A percentile compares a stretch with the other conserved stretches of the same genome.
Evolutionary conservation across 2,113 vertebrate genomes (phyloP).

Genomic region (Osmerus mordax): DNA sequence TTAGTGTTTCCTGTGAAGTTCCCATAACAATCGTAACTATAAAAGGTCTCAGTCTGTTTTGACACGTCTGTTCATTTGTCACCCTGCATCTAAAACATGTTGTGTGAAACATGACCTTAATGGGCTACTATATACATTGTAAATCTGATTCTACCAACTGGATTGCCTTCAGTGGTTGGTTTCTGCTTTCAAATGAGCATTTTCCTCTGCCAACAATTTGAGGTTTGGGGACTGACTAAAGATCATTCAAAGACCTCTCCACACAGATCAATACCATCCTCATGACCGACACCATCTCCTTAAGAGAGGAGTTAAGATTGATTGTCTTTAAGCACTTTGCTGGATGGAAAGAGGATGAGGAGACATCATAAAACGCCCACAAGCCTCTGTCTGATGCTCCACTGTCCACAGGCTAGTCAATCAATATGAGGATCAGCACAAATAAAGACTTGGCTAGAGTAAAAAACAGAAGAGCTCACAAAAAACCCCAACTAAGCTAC

Average conservation of each 20-base stretch:
- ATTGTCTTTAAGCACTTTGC: slow-evolving; percentile 70
- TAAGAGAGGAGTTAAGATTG: slow-evolving; percentile 65
- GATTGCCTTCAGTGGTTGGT: too few species aligned
- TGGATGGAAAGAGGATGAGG: slow-evolving; percentile 68
- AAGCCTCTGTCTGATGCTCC: slow-evolving; percentile 56
- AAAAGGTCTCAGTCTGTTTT: neutral
- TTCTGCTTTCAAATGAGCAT: slow-evolving; percentile 43
- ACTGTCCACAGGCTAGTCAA: slow-evolving; percentile 44
- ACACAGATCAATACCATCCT: slow-evolving; percentile 62
- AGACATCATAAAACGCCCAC: slow-evolving; percentile 68
- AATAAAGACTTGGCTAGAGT: neutral
- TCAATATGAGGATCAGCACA: slow-evolving; percentile 45
- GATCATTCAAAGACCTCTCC: slow-evolving; percentile 65
- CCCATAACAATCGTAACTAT: neutral
- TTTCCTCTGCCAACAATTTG: slow-evolving; percentile 42
- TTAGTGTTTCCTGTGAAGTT: neutral
- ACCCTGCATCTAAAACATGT: neutral
- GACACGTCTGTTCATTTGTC: neutral
- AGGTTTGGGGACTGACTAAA: slow-evolving; percentile 63
- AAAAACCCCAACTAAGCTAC: too few species aligned
- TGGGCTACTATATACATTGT: too few species aligned
- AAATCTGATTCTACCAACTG: too few species aligned
- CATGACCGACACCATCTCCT: slow-evolving; percentile 60
- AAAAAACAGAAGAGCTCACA: too few species aligned
- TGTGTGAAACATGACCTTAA: too few species aligned